phyloP scores from a whole-genome alignment of 2,888 invertebrate species.

The Apotomis capreana region DNA sequence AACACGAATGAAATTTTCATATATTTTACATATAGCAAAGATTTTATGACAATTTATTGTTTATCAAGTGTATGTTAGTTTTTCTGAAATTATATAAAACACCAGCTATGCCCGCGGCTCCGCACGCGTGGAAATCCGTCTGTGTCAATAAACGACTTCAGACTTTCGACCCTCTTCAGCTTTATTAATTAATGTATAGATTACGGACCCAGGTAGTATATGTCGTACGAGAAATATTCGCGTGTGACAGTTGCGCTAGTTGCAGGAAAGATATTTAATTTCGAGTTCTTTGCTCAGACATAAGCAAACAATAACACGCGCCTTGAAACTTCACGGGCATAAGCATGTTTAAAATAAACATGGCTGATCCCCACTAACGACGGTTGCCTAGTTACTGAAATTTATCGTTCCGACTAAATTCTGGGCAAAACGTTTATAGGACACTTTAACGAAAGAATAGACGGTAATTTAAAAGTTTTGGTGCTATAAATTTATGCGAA shows the following conservation, averaged over 20 bases:
- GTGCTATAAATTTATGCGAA: conserved; percentile 9
- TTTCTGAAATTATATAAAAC: too few species aligned
- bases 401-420: conserved; percentile 31
- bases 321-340: conserved; percentile 26
- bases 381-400: conserved; percentile 29
- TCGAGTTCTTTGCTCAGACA: conserved; percentile 1
- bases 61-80: too few species aligned
- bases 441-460: conserved; percentile 30
- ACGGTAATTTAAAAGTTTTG: conserved; percentile 24
- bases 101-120: too few species aligned
- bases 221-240: neutral
- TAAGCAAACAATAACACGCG: conserved; percentile 13
- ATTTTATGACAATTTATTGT: too few species aligned
- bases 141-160: too few species aligned
- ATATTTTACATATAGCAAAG: too few species aligned
- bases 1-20: too few species aligned
- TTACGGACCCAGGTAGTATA: neutral
- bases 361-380: conserved; percentile 19
- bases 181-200: neutral
- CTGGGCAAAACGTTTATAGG: conserved; percentile 33
- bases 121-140: too few species aligned
- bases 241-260: too few species aligned
- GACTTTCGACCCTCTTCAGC: too few species aligned
- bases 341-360: conserved; percentile 30
- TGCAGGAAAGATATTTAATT: conserved; percentile 15